Base-by-base conservation (phyloP, 1,140 invertebrate species). In the Cherax quadricarinatus region DNA sequence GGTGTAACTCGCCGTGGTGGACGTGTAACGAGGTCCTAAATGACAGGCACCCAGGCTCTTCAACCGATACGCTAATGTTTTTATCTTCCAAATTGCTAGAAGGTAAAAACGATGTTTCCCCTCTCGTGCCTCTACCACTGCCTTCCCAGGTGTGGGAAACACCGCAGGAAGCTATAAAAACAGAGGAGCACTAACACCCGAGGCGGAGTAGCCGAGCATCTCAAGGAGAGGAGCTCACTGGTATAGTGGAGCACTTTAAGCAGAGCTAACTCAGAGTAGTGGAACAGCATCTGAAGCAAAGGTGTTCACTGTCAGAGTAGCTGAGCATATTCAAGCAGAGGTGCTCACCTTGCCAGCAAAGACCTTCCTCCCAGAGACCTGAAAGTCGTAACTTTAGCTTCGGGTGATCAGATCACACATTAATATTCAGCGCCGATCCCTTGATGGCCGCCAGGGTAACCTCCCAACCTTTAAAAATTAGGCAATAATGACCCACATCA, bases 401-500 rank as follows among this genome's bases (percentile, higher is more conserved):
- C 57, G 81, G 81, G 51, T 30, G 41, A 83, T 83, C 81, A 60
- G 81, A 83, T 24, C 81, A 83, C 51, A 53, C 14, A 83, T 83
- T 83, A 83, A 53, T 83, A 83, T 83, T 83, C 81, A 53, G 81
- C 70, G 81, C 49, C 81, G 81, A 83, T 21, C 81, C 81, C 57
- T 30, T 53, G 81, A 83, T 83, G 81, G 57, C 51, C 81, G 57
- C 51, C 51, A 83, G 81, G 51, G 51, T 60, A 83, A 83, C 81
- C 81, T 83, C 49, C 81, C 81, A 83, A 83, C 81, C 81, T 60
- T 60, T 21, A 83, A 48, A 83, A 83, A 83, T 83, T 53, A 83
- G 81, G 81, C 81, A 83, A 83, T 83, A 83, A 83, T 83, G 51
- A 83, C 51, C 81, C 81, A 83, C 81, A 83, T 83, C 81, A 83